Base-by-base conservation (phyloP, 2,797 vertebrate genomes). In the Botia almorhae region DNA sequence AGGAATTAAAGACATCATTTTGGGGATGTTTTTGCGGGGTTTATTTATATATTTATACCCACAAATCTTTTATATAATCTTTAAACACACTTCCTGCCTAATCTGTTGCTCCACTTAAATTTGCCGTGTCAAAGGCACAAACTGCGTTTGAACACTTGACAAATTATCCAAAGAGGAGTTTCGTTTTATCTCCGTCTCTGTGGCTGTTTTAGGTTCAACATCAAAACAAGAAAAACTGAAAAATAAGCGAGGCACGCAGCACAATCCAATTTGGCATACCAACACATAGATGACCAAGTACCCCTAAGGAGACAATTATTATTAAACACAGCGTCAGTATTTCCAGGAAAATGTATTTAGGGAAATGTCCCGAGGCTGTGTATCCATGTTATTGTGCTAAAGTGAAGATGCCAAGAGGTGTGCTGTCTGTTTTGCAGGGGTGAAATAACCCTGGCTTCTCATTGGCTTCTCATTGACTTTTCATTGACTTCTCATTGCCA, bases 201-300 rank as follows among this genome's bases (percentile, higher is more conserved):
- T 67, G 61, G 79, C 55, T 67, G 76, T 53, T 5, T 53, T 43
- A 53, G 56, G 76, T 68, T 58, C 64, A 74, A 72, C 81, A 74
- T 69, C 73, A 73, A 84, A 81, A 84, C 70, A 60, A 8, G 43
- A 80, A 53, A 75, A 80, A 70, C 55, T 51, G 48, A 65, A 63
- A 85, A 76, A 77, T 74, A 85, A 77, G 81, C 56, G 48, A 76
- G 76, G 81, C 68, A 61, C 68, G 81, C 53, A 68, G 76, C 74
- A 83, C 85, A 82, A 86, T 74, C 69, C 79, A 83, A 83, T 84
- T 85, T 86, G 83, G 79, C 83, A 80, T 78, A 61, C 74, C 51
- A 46, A 63, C 75, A 70, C 75, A 80, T 79, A 80, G 83, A 85
- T 70, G 76, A 26, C 81, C 60, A 23, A 55, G 65, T 81, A 78